Percentiles rank a stretch among this genome's conserved stretches.
Evolutionary conservation across 2,888 invertebrate genomes (phyloP).

Genomic region (Pollenia amentaria): DNA sequence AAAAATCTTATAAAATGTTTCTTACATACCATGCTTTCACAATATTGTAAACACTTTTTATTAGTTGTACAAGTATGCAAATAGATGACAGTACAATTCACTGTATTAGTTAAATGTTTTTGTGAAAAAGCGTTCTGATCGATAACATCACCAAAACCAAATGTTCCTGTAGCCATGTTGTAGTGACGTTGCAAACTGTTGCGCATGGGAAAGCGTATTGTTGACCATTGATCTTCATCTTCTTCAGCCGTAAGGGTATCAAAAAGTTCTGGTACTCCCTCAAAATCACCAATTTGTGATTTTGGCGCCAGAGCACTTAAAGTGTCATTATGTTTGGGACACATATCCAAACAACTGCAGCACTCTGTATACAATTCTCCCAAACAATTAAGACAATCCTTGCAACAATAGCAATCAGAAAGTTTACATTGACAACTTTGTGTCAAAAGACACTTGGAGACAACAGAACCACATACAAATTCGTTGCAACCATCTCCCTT

Average conservation of each 20-base stretch:
- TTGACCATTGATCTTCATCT: conserved; percentile 81
- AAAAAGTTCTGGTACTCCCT: conserved; percentile 93
- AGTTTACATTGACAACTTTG: conserved; percentile 97
- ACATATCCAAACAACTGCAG: conserved; percentile 85
- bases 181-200: conserved; percentile 75
- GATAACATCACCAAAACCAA: conserved; percentile 71
- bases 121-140: conserved; percentile 68
- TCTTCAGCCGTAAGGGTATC: conserved; percentile 90
- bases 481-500: conserved; percentile 80
- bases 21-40: conserved; percentile 80
- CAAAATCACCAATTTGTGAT: conserved; percentile 93
- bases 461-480: conserved; percentile 92
- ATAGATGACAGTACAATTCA: conserved; percentile 82
- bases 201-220: conserved; percentile 80
- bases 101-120: conserved; percentile 65
- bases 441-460: conserved; percentile 97
- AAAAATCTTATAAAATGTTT: not conserved
- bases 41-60: conserved; percentile 81
- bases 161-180: conserved; percentile 66
- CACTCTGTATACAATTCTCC: conserved; percentile 95
- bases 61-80: conserved; percentile 80
- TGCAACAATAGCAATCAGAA: conserved; percentile 95
- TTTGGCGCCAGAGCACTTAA: conserved; percentile 85
- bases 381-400: conserved; percentile 95
- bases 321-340: conserved; percentile 90